Evolutionary conservation across 2,797 vertebrate genomes (phyloP).

Genomic region (Hozukius guyotensis): DNA sequence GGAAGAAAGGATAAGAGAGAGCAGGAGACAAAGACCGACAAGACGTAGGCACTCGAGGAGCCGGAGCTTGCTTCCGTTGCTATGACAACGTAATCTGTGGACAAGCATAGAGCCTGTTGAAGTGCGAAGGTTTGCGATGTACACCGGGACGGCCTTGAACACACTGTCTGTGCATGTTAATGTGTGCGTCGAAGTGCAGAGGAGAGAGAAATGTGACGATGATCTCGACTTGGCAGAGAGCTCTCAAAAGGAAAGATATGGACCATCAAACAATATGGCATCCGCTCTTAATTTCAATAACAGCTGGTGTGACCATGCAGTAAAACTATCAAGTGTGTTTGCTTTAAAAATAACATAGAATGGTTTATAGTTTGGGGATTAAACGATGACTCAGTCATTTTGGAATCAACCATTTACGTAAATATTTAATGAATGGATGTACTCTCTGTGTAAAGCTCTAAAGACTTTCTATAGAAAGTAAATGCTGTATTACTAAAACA

Average conservation of each 20-base stretch:
- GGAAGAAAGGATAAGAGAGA: background rate
- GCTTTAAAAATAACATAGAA: background rate
- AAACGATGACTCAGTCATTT: background rate
- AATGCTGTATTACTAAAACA: background rate
- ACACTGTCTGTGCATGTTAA: conserved; percentile 29
- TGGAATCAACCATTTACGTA: background rate
- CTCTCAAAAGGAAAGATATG: background rate
- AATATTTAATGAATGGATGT: background rate
- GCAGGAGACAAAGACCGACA: background rate
- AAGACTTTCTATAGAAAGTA: background rate
- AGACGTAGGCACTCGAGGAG: conserved; percentile 29
- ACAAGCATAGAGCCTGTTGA: conserved; percentile 27
- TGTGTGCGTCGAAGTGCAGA: background rate
- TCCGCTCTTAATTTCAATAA: background rate
- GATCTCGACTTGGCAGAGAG: conserved; percentile 6
- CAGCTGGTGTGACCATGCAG: conserved; percentile 3
- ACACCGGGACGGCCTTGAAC: conserved; percentile 28
- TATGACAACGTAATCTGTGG: conserved; percentile 43
- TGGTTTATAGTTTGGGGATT: background rate
- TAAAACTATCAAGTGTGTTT: conserved; percentile 15
- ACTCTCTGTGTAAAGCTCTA: background rate
- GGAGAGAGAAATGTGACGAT: background rate
- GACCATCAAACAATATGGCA: conserved; percentile 16
- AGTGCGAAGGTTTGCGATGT: conserved; percentile 1
- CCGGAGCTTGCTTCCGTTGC: conserved; percentile 41